Conservation (phyloP, 2,113 vertebrate species). For the Pteronura brasiliensis region DNA sequence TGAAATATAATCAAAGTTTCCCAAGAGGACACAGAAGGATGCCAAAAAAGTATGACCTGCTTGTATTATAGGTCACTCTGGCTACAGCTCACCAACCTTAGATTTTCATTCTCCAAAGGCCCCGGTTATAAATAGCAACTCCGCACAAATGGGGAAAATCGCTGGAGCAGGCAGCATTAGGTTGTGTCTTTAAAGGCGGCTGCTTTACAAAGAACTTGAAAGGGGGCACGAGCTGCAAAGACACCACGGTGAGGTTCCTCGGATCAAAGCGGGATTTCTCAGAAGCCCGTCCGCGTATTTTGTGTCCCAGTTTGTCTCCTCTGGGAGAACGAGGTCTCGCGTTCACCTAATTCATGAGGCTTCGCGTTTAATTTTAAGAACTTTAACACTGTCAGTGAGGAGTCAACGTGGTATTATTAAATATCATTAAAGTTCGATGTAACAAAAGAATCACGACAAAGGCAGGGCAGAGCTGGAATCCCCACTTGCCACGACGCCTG, state of each 20-base stretch:
- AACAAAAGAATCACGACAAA: slow-evolving; percentile 12
- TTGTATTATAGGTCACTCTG: slow-evolving; percentile 37
- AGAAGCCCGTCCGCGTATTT: slow-evolving; percentile 26
- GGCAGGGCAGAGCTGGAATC: not conserved
- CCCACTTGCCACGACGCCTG: not conserved
- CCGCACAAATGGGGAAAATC: slow-evolving; percentile 12
- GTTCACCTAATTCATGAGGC: not conserved
- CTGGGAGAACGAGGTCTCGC: not conserved
- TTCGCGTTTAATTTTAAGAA: slow-evolving; percentile 40
- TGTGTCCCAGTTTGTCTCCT: slow-evolving; percentile 57
- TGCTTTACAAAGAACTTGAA: slow-evolving; percentile 64
- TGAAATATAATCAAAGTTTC: slow-evolving; percentile 62
- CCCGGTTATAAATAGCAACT: slow-evolving; percentile 62
- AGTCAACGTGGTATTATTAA: slow-evolving; percentile 30
- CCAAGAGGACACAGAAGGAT: slow-evolving; percentile 41
- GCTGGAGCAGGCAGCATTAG: not conserved
- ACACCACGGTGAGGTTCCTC: slow-evolving; percentile 35
- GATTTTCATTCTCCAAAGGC: slow-evolving; percentile 55
- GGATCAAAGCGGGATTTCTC: slow-evolving; percentile 44
- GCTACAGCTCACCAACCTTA: slow-evolving; percentile 43
- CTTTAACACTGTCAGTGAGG: not conserved
- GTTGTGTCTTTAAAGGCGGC: slow-evolving; percentile 25
- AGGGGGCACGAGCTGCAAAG: not conserved
- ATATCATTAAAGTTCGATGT: not conserved
- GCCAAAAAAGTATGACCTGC: slow-evolving; percentile 24